phyloP scores from a whole-genome alignment of 2,797 vertebrate genomes.

The Anguilla anguilla region DNA sequence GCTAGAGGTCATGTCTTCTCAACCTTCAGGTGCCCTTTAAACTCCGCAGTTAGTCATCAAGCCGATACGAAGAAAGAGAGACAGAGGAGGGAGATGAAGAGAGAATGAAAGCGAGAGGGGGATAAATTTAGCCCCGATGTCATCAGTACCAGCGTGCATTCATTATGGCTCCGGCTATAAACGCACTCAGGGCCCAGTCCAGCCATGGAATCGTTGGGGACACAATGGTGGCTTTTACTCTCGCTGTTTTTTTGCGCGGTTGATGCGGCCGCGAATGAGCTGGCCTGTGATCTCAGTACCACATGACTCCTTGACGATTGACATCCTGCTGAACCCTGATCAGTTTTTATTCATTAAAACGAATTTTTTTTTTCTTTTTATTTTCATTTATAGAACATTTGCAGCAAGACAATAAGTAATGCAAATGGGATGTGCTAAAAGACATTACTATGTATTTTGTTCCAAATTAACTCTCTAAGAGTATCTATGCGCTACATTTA shows the following conservation, averaged over 20 bases:
- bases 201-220: conserved; percentile 5
- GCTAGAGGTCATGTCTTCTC: background rate
- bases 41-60: background rate
- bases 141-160: background rate
- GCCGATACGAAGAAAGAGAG: background rate
- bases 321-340: background rate
- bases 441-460: too few species aligned
- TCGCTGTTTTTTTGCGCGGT: conserved; percentile 15
- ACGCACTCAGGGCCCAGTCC: background rate
- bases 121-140: background rate
- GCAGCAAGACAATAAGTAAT: background rate
- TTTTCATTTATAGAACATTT: background rate
- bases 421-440: background rate
- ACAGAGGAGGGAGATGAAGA: background rate
- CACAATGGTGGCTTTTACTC: conserved; percentile 31
- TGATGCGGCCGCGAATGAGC: conserved; percentile 13
- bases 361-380: background rate
- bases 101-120: background rate
- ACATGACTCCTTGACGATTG: conserved; percentile 4
- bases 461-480: too few species aligned
- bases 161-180: background rate
- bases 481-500: too few species aligned
- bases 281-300: background rate
- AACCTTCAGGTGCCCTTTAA: conserved; percentile 9
- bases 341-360: background rate